Conservation (phyloP, 2,888 invertebrate species). For the Drosophila prolongata region DNA sequence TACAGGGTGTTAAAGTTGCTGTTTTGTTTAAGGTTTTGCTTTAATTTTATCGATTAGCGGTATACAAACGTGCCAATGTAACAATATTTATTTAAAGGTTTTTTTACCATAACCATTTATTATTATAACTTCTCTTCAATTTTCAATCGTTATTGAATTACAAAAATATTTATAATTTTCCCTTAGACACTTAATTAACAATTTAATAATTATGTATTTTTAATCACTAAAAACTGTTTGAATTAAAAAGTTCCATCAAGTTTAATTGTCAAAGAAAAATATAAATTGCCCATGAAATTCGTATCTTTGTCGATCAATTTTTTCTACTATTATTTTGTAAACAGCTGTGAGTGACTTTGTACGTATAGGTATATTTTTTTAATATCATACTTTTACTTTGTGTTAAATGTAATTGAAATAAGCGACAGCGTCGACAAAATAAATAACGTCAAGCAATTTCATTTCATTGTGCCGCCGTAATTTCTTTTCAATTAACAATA, state of each 20-base stretch:
- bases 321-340: not conserved
- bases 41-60: slow-evolving; percentile 40
- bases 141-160: no score
- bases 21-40: slow-evolving; percentile 35
- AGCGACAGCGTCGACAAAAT: slow-evolving; percentile 44
- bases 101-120: no score
- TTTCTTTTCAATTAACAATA: slow-evolving; percentile 78
- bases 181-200: no score
- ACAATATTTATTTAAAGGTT: no score
- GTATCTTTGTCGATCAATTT: no score
- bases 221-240: no score
- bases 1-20: slow-evolving; percentile 31
- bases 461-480: slow-evolving; percentile 56
- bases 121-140: no score
- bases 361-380: not conserved
- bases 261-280: not conserved
- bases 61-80: not conserved
- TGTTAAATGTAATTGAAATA: slow-evolving; percentile 54
- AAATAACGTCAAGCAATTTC: slow-evolving; percentile 48
- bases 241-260: no score
- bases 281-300: not conserved
- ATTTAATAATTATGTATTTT: no score
- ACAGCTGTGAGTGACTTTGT: not conserved
- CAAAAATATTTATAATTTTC: no score
- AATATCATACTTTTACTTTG: slow-evolving; percentile 66